A percentile compares a stretch with the other conserved stretches of the same genome.
Evolutionary conservation across 2,797 vertebrate genomes (phyloP).

Genomic region (Phrynocephalus vlangalii): DNA sequence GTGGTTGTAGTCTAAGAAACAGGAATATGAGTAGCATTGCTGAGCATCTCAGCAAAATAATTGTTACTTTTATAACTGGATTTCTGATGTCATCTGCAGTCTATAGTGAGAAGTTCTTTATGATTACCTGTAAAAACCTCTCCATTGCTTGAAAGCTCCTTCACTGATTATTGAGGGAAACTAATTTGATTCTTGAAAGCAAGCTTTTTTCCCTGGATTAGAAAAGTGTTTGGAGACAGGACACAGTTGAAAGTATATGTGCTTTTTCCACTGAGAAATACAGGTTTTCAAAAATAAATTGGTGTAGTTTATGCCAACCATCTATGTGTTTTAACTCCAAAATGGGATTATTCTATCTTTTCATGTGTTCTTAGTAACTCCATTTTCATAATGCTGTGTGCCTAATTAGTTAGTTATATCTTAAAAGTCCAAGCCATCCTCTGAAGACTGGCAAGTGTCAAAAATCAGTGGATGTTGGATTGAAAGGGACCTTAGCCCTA

Average conservation of each 20-base stretch:
- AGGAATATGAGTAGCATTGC: background rate
- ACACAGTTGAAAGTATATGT: background rate
- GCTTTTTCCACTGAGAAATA: background rate
- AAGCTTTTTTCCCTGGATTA: background rate
- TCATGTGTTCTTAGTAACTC: background rate
- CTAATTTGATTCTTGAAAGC: constrained; percentile 15
- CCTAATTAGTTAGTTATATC: constrained; percentile 21
- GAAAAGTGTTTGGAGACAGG: background rate
- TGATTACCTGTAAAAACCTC: background rate
- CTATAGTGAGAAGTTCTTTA: constrained; percentile 9
- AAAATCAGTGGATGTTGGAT: constrained; percentile 8
- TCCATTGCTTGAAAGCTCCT: constrained; percentile 14
- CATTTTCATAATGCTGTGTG: constrained; percentile 20
- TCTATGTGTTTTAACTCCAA: background rate
- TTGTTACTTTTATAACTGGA: constrained; percentile 24
- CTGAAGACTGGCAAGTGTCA: constrained; percentile 6
- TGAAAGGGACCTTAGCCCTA: constrained; percentile 14
- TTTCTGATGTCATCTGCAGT: constrained; percentile 8
- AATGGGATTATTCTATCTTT: background rate
- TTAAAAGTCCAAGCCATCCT: constrained; percentile 7
- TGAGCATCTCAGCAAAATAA: constrained; percentile 4
- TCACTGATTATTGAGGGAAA: background rate
- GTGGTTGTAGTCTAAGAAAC: background rate
- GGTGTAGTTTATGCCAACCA: constrained; percentile 1
- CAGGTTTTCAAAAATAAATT: constrained; percentile 13